Evolutionary conservation across 1,140 invertebrate species (phyloP).

Genomic region (Lordiphosa stackelbergi): DNA sequence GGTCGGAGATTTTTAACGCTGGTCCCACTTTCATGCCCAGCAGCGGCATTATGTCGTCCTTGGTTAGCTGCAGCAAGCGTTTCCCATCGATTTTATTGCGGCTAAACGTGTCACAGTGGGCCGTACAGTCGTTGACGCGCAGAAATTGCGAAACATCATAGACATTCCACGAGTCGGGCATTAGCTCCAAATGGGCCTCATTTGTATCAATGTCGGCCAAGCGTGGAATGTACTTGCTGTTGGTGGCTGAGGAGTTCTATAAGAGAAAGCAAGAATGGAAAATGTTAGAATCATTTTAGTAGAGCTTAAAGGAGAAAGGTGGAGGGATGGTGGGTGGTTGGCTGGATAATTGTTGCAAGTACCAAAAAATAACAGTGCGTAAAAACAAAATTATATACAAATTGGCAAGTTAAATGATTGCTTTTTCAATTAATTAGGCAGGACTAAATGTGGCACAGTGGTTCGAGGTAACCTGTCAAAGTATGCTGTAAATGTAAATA

Average conservation of each 20-base stretch:
- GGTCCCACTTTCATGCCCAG: conserved; percentile 96
- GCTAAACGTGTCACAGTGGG: conserved; percentile 91
- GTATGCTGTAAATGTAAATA: too few species aligned
- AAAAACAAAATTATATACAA: conserved; percentile 59
- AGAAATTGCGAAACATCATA: conserved; percentile 92
- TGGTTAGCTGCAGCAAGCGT: conserved; percentile 86
- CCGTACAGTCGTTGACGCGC: conserved; percentile 91
- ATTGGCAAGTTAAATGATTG: conserved; percentile 24
- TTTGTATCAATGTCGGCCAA: conserved; percentile 60
- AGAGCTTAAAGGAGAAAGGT: neutral
- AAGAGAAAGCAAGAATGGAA: conserved; percentile 3
- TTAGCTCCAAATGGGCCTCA: conserved; percentile 79
- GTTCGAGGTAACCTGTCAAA: conserved; percentile 5
- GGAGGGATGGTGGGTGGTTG: neutral
- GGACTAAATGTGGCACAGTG: conserved; percentile 7
- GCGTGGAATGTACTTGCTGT: conserved; percentile 76
- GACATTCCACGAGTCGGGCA: conserved; percentile 87
- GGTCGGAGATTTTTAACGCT: conserved; percentile 93
- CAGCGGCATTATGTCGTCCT: conserved; percentile 92
- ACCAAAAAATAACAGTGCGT: conserved; percentile 73
- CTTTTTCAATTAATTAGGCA: conserved; percentile 12
- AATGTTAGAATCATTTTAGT: neutral
- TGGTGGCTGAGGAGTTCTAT: conserved; percentile 68
- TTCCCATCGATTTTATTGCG: conserved; percentile 86
- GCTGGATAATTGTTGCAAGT: conserved; percentile 33